These are phyloP conservation scores for Lysiphlebus fabarum DNA, from an alignment of 1,140 invertebrate genomes.

Conservation along the genomic window DNA sequence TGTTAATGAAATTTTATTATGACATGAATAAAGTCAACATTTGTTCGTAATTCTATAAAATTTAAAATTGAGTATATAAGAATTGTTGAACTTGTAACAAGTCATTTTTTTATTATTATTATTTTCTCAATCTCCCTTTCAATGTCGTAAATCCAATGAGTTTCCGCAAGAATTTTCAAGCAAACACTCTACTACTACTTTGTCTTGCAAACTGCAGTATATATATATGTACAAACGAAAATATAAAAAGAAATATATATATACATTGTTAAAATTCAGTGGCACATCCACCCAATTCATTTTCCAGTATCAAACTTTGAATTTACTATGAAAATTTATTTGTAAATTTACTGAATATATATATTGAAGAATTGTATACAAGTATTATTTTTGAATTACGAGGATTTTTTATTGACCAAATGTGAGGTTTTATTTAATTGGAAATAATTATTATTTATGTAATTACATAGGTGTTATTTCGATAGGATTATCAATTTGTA, in stretches of 20 bases:
- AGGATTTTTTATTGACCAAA: slow-evolving; percentile 12
- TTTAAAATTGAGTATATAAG: no score
- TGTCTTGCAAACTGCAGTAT: neutral
- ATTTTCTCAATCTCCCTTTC: neutral
- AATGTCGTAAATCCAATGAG: slow-evolving; percentile 13
- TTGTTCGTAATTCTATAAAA: no score
- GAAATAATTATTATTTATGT: slow-evolving; percentile 21
- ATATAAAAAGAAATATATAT: no score
- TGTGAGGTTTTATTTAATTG: slow-evolving; percentile 19
- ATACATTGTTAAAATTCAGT: neutral
- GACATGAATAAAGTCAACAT: no score
- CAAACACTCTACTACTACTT: no score
- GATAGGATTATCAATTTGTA: slow-evolving; percentile 19
- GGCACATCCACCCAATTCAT: no score
- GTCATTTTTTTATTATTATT: slow-evolving; percentile 4
- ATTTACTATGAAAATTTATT: no score
- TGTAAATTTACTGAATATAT: neutral
- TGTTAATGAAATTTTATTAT: neutral
- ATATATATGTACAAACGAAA: neutral
- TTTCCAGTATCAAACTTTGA: no score
- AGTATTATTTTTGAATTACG: slow-evolving; percentile 16
- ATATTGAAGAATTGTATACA: neutral
- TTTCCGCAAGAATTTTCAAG: slow-evolving; percentile 1
- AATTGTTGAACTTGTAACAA: slow-evolving; percentile 8
- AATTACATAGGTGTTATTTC: slow-evolving; percentile 16